These are phyloP conservation scores for Elephas maximus DNA, from an alignment of 2,113 vertebrate species.

Conservation along the genomic window DNA sequence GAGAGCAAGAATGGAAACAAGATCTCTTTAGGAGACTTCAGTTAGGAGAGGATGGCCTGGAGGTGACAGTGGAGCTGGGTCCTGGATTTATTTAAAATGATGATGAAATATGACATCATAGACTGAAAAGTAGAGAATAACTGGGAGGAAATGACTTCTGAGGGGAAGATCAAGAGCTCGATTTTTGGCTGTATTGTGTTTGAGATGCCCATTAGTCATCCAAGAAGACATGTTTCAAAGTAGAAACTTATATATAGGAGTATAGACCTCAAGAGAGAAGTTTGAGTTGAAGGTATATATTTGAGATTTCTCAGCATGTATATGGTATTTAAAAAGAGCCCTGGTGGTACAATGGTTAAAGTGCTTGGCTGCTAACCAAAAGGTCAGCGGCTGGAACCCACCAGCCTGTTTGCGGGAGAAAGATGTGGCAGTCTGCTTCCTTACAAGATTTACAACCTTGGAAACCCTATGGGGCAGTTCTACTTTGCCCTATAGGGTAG, in stretches of 20 bases:
- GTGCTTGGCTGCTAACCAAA: too few relatives aligned
- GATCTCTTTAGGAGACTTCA: neutral
- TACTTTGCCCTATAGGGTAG: too few relatives aligned
- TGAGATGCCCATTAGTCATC: neutral
- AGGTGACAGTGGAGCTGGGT: neutral
- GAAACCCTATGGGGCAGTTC: too few relatives aligned
- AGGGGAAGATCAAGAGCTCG: neutral
- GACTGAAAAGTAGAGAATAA: neutral
- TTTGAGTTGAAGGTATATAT: neutral
- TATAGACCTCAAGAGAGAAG: constrained; percentile 5
- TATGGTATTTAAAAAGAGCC: neutral
- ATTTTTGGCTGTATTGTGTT: neutral
- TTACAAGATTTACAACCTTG: too few relatives aligned
- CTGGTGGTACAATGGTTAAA: too few relatives aligned
- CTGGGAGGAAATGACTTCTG: neutral
- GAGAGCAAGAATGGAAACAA: neutral
- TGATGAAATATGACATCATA: neutral
- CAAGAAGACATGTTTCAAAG: neutral
- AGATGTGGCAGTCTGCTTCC: too few relatives aligned
- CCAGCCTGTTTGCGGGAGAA: too few relatives aligned
- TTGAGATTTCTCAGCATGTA: neutral
- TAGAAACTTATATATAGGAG: neutral
- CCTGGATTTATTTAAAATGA: neutral
- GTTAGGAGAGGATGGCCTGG: neutral
- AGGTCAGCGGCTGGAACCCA: too few relatives aligned